These are phyloP conservation scores for Otus scops DNA, from an alignment of 2,797 vertebrate species.

Conservation along the genomic window DNA sequence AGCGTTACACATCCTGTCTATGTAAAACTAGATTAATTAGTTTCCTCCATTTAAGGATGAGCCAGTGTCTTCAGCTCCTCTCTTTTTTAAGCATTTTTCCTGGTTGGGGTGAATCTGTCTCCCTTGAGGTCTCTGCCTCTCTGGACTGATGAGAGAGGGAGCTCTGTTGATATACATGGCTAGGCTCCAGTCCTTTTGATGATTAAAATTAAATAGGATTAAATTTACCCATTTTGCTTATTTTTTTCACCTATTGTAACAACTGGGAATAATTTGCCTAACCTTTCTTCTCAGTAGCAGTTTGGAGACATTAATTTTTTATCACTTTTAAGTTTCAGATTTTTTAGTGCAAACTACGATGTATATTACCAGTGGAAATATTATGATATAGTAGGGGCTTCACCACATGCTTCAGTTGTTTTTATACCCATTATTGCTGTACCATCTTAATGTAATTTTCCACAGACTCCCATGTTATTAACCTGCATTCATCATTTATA, in stretches of 20 bases:
- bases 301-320: background rate
- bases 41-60: background rate
- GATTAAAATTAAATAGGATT: background rate
- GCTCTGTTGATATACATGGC: background rate
- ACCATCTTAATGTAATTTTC: conserved; percentile 53
- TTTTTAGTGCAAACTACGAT: background rate
- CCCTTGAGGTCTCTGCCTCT: background rate
- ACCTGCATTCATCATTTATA: conserved; percentile 54
- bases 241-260: background rate
- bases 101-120: background rate
- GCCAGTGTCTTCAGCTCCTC: background rate
- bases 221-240: background rate
- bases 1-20: background rate
- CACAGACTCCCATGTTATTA: background rate
- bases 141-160: background rate
- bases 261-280: background rate
- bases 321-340: background rate
- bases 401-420: conserved; percentile 18
- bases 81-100: background rate
- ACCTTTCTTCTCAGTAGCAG: background rate
- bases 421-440: conserved; percentile 44
- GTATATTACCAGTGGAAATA: conserved; percentile 35
- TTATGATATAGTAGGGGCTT: conserved; percentile 6
- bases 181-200: background rate
- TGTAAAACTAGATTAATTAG: rapidly evolving